Percentiles rank a stretch among this genome's conserved stretches.
Evolutionary conservation across 2,888 invertebrate genomes (phyloP).

Genomic region (Drosophila diplacantha): DNA sequence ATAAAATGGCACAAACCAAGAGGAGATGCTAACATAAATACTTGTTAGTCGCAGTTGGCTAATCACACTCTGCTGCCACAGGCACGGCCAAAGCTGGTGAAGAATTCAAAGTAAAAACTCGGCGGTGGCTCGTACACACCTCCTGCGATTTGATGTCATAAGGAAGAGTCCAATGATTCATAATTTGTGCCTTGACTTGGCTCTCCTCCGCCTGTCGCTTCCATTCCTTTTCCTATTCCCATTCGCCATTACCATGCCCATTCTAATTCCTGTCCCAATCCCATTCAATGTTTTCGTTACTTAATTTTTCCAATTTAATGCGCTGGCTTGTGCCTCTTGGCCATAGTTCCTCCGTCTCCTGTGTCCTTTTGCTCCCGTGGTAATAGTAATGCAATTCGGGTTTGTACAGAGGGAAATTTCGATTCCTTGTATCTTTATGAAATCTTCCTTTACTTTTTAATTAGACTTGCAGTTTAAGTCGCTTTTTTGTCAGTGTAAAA

Average conservation of each 20-base stretch:
- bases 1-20: slow-evolving; percentile 46
- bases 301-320: slow-evolving; percentile 66
- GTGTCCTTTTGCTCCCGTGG: neutral
- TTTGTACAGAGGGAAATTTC: slow-evolving; percentile 14
- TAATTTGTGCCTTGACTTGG: slow-evolving; percentile 67
- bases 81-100: slow-evolving; percentile 27
- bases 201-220: slow-evolving; percentile 37
- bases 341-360: slow-evolving; percentile 10
- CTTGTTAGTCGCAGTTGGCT: slow-evolving; percentile 57
- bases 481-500: slow-evolving; percentile 13
- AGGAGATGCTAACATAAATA: slow-evolving; percentile 66
- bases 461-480: neutral
- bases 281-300: slow-evolving; percentile 69
- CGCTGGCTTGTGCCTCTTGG: slow-evolving; percentile 61
- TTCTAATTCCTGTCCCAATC: slow-evolving; percentile 49
- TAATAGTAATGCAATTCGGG: slow-evolving; percentile 52
- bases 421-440: neutral
- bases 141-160: slow-evolving; percentile 70
- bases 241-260: slow-evolving; percentile 35
- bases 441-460: neutral
- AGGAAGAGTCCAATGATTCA: slow-evolving; percentile 75
- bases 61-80: slow-evolving; percentile 13
- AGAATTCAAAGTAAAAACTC: slow-evolving; percentile 21
- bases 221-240: slow-evolving; percentile 35
- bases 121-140: slow-evolving; percentile 10